Evolutionary conservation across 1,140 invertebrate genomes (phyloP).

Genomic region (Cotesia glomerata): DNA sequence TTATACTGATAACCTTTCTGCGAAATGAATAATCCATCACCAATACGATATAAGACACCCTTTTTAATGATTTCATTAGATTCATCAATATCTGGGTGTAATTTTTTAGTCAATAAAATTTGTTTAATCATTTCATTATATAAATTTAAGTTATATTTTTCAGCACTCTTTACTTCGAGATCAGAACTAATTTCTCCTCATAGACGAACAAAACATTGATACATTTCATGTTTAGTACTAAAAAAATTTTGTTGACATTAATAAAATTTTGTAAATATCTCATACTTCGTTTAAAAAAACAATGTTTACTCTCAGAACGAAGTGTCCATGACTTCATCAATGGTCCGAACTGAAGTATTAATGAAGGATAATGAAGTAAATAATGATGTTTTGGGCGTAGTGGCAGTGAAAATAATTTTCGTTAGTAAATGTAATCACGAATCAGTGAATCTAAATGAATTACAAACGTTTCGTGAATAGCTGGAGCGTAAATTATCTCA

Average conservation of each 20-base stretch:
- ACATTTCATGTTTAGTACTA: constrained; percentile 32
- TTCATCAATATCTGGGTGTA: constrained; percentile 12
- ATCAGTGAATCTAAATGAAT: constrained; percentile 27
- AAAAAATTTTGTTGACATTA: constrained; percentile 29
- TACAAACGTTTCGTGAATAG: constrained; percentile 29
- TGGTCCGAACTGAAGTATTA: constrained; percentile 30
- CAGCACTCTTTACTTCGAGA: constrained; percentile 16
- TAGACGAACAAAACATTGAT: constrained; percentile 27
- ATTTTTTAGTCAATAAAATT: neutral
- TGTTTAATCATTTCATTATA: constrained; percentile 30
- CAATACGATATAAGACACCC: constrained; percentile 27
- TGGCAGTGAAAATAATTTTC: neutral
- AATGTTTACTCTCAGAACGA: constrained; percentile 33
- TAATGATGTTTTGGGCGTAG: constrained; percentile 29
- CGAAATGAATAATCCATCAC: constrained; percentile 2
- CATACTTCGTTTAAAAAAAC: constrained; percentile 28
- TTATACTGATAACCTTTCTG: too few relatives aligned
- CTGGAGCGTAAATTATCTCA: constrained; percentile 32
- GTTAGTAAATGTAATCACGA: constrained; percentile 4
- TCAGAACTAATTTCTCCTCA: constrained; percentile 28
- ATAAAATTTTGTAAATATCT: constrained; percentile 30
- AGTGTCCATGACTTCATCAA: constrained; percentile 32
- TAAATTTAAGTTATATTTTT: constrained; percentile 10
- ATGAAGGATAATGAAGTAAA: constrained; percentile 26
- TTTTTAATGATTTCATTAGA: constrained; percentile 27